Evolutionary conservation across 2,113 vertebrate genomes (phyloP), one percentile per base, ranked within the genome.

Genomic region (Leiothrix lutea): DNA sequence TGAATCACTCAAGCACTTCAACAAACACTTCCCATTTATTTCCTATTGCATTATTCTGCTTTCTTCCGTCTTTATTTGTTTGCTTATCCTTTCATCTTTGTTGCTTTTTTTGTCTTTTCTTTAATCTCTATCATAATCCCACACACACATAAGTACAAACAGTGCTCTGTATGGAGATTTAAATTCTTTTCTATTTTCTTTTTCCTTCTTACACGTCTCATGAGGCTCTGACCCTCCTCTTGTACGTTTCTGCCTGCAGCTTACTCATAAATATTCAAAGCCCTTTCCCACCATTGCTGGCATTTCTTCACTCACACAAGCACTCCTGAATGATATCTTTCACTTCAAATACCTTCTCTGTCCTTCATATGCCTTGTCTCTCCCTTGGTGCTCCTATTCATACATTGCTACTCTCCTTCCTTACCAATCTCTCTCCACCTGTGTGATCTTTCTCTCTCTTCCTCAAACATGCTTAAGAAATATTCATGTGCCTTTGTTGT

Each of bases 241-340:
- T 78, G 24, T 25, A 81, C 64, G 22, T 58, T 92, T 33, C 61
- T 89, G 54, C 45, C 73, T 5, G 35, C 40, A 69, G n/a, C 11
- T 89, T 79, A 72, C 38, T 92, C 47, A 80, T 75, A 94, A 95
- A 94, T 95, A 92, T 85, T 92, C 53, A 94, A 95, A 80, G 38
- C 4, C 9, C 33, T 80, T 82, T 69, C 10, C 58, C 38, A 77
- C 36, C 42, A 38, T 21, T 90, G 62, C 42, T 90, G 50, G 28
- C 4, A 3, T 44, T 92, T 95, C 42, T 74, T 84, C 53, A 72
- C n/a, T 85, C 40, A 79, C 26, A 71, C 22, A 84, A 88, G 25
- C 40, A 69, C 26, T 88, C 61, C 35, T 69, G 64, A 92, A 78
- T 24, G 3, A 4, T 38, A 69, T 69, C 71, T 91, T 92, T 72